These are phyloP conservation scores for Pharmacophagus antenor DNA, from an alignment of 2,888 invertebrate species.

Conservation along the genomic window DNA sequence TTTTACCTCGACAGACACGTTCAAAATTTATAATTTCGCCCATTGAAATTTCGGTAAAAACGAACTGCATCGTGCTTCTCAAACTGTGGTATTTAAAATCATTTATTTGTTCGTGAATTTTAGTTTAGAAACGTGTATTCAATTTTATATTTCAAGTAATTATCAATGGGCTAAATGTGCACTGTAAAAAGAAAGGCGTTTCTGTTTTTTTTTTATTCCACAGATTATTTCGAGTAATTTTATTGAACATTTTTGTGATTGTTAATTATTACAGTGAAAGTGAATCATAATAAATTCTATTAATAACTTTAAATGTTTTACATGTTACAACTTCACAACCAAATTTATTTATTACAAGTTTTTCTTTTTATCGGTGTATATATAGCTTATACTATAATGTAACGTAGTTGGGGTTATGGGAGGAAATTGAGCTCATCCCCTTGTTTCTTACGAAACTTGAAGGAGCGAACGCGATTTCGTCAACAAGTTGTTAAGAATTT, in stretches of 20 bases:
- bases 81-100: conserved; percentile 25
- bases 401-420: conserved; percentile 33
- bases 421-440: conserved; percentile 32
- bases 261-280: not conserved
- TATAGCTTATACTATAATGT: not conserved
- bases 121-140: conserved; percentile 5
- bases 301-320: not conserved
- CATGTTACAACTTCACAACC: not conserved
- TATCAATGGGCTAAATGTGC: conserved; percentile 6
- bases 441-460: conserved; percentile 42
- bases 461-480: conserved; percentile 36
- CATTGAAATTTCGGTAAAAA: not conserved
- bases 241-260: not conserved
- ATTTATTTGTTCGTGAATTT: conserved; percentile 9
- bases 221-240: not conserved
- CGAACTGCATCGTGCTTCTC: conserved; percentile 20
- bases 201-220: not conserved
- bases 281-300: not conserved
- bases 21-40: not conserved
- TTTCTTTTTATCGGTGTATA: not conserved
- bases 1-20: too few relatives aligned
- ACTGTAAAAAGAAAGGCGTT: conserved; percentile 24
- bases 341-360: not conserved
- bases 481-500: conserved; percentile 59
- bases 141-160: too few relatives aligned